Conservation (phyloP, 2,113 vertebrate species). For the Macquaria australasica region DNA sequence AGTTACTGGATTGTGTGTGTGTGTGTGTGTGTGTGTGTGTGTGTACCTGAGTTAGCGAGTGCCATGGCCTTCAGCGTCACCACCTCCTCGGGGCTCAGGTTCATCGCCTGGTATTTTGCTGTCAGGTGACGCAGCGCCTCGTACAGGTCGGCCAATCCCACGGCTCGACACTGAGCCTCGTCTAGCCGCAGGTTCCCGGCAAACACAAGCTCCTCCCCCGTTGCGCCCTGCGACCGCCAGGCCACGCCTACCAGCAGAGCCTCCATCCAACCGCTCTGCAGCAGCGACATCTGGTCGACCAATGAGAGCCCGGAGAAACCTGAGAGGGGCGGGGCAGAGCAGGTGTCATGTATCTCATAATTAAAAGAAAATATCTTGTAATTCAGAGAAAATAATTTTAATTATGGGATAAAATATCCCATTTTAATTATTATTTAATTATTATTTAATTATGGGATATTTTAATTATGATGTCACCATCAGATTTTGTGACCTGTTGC, state of each 20-base stretch:
- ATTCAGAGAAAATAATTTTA: too few species aligned
- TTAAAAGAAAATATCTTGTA: too few species aligned
- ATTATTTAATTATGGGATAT: too few species aligned
- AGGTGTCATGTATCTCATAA: not conserved
- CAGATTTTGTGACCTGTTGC: too few species aligned
- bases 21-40: not conserved
- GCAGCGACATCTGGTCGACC: slow-evolving; percentile 83
- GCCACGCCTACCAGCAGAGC: slow-evolving; percentile 81
- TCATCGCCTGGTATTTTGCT: slow-evolving; percentile 73
- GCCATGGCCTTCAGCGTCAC: slow-evolving; percentile 82
- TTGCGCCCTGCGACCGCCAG: slow-evolving; percentile 70
- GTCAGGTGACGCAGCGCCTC: slow-evolving; percentile 78
- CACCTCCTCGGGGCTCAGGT: slow-evolving; percentile 77
- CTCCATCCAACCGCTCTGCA: slow-evolving; percentile 87
- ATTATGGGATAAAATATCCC: too few species aligned
- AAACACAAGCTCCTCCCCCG: slow-evolving; percentile 75
- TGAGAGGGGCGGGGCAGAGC: slow-evolving; percentile 34
- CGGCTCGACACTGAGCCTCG: slow-evolving; percentile 63
- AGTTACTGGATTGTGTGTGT: too few species aligned
- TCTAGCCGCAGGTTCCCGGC: slow-evolving; percentile 78
- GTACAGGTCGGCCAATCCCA: slow-evolving; percentile 78
- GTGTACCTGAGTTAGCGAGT: slow-evolving; percentile 82
- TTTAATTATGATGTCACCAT: too few species aligned
- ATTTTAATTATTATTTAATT: too few species aligned
- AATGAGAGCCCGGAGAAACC: slow-evolving; percentile 80